These are phyloP conservation scores for Acyrthosiphon pisum DNA, from an alignment of 1,140 invertebrate species.

Conservation along the genomic window DNA sequence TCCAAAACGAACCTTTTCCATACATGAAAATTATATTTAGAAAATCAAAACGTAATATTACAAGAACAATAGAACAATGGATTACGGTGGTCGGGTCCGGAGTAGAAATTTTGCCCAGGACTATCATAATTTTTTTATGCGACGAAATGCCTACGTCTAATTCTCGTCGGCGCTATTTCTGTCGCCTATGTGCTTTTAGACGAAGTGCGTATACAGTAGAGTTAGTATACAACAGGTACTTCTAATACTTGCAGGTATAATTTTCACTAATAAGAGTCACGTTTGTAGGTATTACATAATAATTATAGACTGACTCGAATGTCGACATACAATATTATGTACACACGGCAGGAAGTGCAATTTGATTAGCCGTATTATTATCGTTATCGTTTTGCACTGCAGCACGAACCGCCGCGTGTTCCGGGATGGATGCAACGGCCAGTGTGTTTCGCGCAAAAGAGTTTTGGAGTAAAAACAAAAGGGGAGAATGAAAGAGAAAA, in stretches of 20 bases:
- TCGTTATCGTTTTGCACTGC: not conserved
- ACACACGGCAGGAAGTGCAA: not conserved
- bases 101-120: too few species aligned
- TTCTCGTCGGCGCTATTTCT: too few species aligned
- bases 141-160: too few species aligned
- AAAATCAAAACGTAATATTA: too few species aligned
- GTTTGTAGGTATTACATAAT: not conserved
- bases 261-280: not conserved
- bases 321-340: not conserved
- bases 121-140: too few species aligned
- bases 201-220: too few species aligned
- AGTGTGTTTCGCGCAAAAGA: not conserved
- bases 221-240: too few species aligned
- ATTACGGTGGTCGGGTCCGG: too few species aligned
- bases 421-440: not conserved
- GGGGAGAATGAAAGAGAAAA: not conserved
- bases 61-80: too few species aligned
- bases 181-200: too few species aligned
- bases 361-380: not conserved
- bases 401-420: not conserved
- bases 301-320: not conserved
- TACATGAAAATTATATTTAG: too few species aligned
- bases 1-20: too few species aligned
- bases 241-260: not conserved
- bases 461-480: not conserved